Conservation (phyloP, 1,140 invertebrate genomes). For the Laupala kohalensis region DNA sequence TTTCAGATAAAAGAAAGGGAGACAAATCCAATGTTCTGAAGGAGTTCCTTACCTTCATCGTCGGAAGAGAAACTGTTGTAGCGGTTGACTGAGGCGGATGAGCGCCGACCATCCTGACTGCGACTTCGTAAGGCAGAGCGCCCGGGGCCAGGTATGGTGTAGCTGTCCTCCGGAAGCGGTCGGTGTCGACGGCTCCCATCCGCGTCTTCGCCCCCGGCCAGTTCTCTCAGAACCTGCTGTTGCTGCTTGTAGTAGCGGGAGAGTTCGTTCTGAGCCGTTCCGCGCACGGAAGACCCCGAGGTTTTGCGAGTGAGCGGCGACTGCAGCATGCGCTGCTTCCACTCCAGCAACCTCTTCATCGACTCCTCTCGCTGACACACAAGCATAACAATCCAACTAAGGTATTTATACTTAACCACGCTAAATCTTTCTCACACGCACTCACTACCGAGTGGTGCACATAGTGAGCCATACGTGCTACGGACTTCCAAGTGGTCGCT, state of each 20-base stretch:
- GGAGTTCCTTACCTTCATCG: conserved; percentile 58
- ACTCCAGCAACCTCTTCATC: conserved; percentile 78
- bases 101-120: conserved; percentile 31
- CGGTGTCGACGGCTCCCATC: conserved; percentile 1
- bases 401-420: too few relatives aligned
- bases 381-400: not conserved
- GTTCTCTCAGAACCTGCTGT: conserved; percentile 19
- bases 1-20: too few relatives aligned
- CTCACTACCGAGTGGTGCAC: too few relatives aligned
- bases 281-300: conserved; percentile 33
- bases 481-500: too few relatives aligned
- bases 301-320: conserved; percentile 71
- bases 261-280: conserved; percentile 29
- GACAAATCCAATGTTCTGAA: too few relatives aligned
- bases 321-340: conserved; percentile 86
- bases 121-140: conserved; percentile 25
- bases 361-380: conserved; percentile 62
- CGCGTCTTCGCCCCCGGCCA: conserved; percentile 19
- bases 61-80: conserved; percentile 76
- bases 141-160: not conserved
- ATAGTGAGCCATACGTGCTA: too few relatives aligned
- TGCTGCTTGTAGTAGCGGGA: conserved; percentile 34
- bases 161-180: not conserved
- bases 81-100: conserved; percentile 35
- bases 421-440: too few relatives aligned